These are phyloP conservation scores for Spilarctia lutea DNA, from an alignment of 2,888 invertebrate species.

Conservation along the genomic window DNA sequence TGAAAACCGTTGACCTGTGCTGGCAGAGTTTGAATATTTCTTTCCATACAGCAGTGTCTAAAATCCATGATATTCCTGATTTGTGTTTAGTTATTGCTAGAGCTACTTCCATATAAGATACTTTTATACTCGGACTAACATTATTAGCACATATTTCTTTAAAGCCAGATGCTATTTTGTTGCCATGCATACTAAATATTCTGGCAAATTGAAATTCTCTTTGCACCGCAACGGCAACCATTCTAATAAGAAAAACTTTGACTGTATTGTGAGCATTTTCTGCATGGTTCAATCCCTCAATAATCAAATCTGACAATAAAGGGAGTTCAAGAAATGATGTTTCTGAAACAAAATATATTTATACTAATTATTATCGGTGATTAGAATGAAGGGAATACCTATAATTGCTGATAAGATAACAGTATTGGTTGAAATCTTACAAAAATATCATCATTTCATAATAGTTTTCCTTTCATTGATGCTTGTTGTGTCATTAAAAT, in stretches of 20 bases:
- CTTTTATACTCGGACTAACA: conserved; percentile 87
- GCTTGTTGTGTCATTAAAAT: no score
- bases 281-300: conserved; percentile 59
- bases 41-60: conserved; percentile 88
- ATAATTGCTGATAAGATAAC: background rate
- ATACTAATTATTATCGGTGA: background rate
- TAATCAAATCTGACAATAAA: conserved; percentile 65
- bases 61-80: conserved; percentile 89
- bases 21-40: conserved; percentile 88
- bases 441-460: no score
- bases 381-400: background rate
- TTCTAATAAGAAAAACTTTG: conserved; percentile 88
- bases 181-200: conserved; percentile 76
- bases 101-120: conserved; percentile 89
- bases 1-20: conserved; percentile 90
- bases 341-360: conserved; percentile 67
- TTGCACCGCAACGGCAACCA: conserved; percentile 86
- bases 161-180: conserved; percentile 61
- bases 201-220: conserved; percentile 88
- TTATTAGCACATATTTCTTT: conserved; percentile 64
- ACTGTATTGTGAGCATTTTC: conserved; percentile 70
- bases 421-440: background rate
- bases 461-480: no score
- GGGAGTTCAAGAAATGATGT: conserved; percentile 62
- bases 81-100: conserved; percentile 87